Evolutionary conservation across 2,888 invertebrate species (phyloP), one percentile per base, ranked within the genome.

Genomic region (Ennomos erosarius): DNA sequence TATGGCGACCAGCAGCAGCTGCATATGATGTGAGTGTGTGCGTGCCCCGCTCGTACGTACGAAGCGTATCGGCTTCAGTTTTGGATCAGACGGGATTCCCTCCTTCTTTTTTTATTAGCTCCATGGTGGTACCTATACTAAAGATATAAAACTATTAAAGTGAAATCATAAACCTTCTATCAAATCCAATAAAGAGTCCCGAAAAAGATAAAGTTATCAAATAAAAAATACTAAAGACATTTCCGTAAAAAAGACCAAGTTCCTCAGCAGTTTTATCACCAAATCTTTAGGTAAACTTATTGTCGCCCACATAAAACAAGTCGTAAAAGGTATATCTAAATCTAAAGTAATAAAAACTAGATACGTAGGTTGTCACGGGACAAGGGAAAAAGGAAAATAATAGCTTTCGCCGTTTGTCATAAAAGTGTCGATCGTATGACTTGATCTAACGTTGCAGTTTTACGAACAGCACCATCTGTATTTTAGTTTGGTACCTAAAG

Each of bases 201-300:
- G 26, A 5, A 26, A 26, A 26, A 1, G 26, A 26, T 26, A 6
- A 26, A 26, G 40, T 40, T 40, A 12, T 8, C 8, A 10, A 8
- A 9, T 42, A 11, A 37, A n/a, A 43, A 42, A 42, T 40, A 11
- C 9, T 11, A 10, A 38, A 47, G 34, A 12, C 9, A n/a, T 10
- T 34, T 40, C 12, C 33, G 16, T 16, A 16, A 16, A 26, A 26
- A 26, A 26, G 3, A 26, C 26, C 26, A 26, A 26, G 26, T 26
- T 26, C 12, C 40, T 10, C 0, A 33, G 39, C 38, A 44, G 46
- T 39, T 51, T 55, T 59, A 55, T 55, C 53, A 43, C 45, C 46
- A 59, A 64, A 69, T 65, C 62, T 68, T 68, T 63, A 63, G 61
- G 58, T 62, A 63, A 65, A 67, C 64, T 65, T 67, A 67, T 67